Evolutionary conservation across 2,888 invertebrate genomes (phyloP).

Genomic region (Philereme vetulata): DNA sequence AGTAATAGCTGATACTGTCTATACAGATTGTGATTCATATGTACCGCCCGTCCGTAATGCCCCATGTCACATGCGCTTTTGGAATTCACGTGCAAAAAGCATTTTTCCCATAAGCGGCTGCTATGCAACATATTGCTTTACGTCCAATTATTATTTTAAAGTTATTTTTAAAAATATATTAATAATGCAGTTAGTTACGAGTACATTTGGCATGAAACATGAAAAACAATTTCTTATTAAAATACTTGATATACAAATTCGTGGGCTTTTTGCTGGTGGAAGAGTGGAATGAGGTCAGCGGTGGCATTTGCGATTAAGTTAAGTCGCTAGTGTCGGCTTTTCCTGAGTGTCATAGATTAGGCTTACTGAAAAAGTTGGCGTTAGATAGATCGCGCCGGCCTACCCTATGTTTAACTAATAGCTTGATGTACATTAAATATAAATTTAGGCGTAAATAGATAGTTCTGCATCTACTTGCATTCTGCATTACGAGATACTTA

Average conservation of each 20-base stretch:
- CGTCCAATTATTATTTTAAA: slow-evolving; percentile 7
- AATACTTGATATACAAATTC: slow-evolving; percentile 28
- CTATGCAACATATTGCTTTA: slow-evolving; percentile 29
- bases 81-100: slow-evolving; percentile 55
- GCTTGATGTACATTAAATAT: neutral
- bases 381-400: slow-evolving; percentile 21
- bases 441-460: no score
- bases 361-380: slow-evolving; percentile 26
- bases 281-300: slow-evolving; percentile 30
- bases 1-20: no score
- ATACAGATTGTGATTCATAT: neutral
- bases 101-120: slow-evolving; percentile 37
- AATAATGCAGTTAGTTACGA: slow-evolving; percentile 3
- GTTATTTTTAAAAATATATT: slow-evolving; percentile 23
- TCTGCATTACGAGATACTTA: no score
- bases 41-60: neutral
- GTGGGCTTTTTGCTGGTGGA: slow-evolving; percentile 24
- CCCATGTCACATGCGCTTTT: slow-evolving; percentile 49
- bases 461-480: no score
- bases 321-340: slow-evolving; percentile 30
- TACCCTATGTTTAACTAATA: slow-evolving; percentile 14
- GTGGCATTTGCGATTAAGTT: slow-evolving; percentile 33
- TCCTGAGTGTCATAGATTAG: slow-evolving; percentile 30
- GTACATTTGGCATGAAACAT: slow-evolving; percentile 12
- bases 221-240: slow-evolving; percentile 19